Evolutionary conservation across 1,140 invertebrate genomes (phyloP).

Genomic region (Cotesia typhae): DNA sequence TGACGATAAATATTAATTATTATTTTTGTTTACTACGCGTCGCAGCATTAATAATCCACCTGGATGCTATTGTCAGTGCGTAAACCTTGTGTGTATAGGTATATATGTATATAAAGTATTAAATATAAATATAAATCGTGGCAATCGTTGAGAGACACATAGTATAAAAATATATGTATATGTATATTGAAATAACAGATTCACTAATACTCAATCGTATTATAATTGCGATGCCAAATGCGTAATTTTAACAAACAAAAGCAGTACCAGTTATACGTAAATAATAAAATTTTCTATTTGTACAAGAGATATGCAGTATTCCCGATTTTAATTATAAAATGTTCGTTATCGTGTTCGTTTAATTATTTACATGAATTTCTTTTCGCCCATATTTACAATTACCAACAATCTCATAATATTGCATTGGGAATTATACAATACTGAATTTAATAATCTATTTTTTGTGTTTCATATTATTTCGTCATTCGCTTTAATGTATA

Average conservation of each 20-base stretch:
- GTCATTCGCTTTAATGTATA: too few relatives aligned
- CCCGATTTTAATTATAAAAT: slow-evolving; percentile 36
- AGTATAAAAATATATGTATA: slow-evolving; percentile 35
- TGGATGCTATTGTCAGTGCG: slow-evolving; percentile 38
- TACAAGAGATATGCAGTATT: slow-evolving; percentile 36
- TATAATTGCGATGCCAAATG: slow-evolving; percentile 63
- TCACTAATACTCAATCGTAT: slow-evolving; percentile 59
- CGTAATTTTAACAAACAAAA: slow-evolving; percentile 66
- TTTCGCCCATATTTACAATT: not conserved
- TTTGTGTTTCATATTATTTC: too few relatives aligned
- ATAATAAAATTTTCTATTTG: slow-evolving; percentile 65
- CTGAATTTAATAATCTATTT: too few relatives aligned
- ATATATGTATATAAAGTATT: not conserved
- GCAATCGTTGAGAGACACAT: not conserved
- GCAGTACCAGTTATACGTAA: slow-evolving; percentile 51
- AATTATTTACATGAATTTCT: slow-evolving; percentile 20
- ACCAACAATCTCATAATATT: slow-evolving; percentile 10
- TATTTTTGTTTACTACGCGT: slow-evolving; percentile 63
- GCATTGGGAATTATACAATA: not conserved
- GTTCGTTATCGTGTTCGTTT: not conserved
- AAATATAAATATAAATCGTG: too few relatives aligned
- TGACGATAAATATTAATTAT: slow-evolving; percentile 68
- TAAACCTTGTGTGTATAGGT: slow-evolving; percentile 8
- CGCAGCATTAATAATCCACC: slow-evolving; percentile 64
- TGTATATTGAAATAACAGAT: slow-evolving; percentile 64